phyloP scores from a whole-genome alignment of 1,140 invertebrate genomes.

The Zaprionus inermis region DNA sequence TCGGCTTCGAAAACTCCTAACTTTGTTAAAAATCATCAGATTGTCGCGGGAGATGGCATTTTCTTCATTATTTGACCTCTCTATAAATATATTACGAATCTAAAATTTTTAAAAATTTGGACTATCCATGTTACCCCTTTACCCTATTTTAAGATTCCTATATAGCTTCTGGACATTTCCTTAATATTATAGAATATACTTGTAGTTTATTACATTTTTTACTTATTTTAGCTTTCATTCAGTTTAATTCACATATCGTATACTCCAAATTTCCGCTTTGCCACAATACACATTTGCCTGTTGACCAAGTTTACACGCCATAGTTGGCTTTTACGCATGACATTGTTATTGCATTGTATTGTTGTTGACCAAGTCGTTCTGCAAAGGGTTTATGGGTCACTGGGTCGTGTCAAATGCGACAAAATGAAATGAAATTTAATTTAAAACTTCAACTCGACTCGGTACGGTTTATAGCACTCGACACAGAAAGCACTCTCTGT shows the following conservation, averaged over 20 bases:
- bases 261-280: background rate
- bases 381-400: slow-evolving; percentile 54
- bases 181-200: no score
- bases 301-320: background rate
- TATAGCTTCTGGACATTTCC: no score
- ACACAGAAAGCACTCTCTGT: background rate
- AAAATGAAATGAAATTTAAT: slow-evolving; percentile 53
- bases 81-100: no score
- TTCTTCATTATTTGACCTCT: no score
- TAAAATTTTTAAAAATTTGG: no score
- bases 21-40: no score
- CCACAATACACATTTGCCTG: background rate
- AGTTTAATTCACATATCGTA: background rate
- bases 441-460: background rate
- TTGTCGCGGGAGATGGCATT: no score
- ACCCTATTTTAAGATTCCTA: no score
- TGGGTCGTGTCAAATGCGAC: slow-evolving; percentile 52
- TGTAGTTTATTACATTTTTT: background rate
- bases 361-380: slow-evolving; percentile 34
- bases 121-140: no score
- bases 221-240: background rate
- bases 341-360: slow-evolving; percentile 4
- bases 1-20: no score
- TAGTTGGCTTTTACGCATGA: slow-evolving; percentile 23
- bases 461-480: background rate